Evolutionary conservation across 2,888 invertebrate species (phyloP).

Genomic region (Acleris literana): DNA sequence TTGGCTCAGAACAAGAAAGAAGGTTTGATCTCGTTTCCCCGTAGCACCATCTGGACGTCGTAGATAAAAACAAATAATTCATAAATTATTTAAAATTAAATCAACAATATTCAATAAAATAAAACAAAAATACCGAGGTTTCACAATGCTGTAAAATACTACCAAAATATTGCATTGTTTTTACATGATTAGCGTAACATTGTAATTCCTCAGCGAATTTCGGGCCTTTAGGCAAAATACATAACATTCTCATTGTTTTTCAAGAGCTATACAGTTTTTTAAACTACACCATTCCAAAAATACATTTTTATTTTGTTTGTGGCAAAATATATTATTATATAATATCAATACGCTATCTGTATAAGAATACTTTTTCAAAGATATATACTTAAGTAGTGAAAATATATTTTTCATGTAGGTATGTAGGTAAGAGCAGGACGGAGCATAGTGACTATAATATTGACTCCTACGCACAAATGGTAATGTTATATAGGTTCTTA

Average conservation of each 20-base stretch:
- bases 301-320: background rate
- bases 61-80: conserved; percentile 48
- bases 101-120: conserved; percentile 49
- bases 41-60: conserved; percentile 76
- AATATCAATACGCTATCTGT: conserved; percentile 19
- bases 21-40: conserved; percentile 60
- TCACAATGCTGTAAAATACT: conserved; percentile 6
- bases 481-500: no score
- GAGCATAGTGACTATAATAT: conserved; percentile 52
- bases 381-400: conserved; percentile 46
- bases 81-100: conserved; percentile 45
- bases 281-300: conserved; percentile 8
- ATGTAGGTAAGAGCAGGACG: conserved; percentile 64
- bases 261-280: conserved; percentile 19
- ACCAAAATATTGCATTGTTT: background rate
- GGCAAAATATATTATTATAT: conserved; percentile 4
- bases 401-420: conserved; percentile 48
- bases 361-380: conserved; percentile 44
- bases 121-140: conserved; percentile 43
- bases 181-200: background rate
- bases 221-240: conserved; percentile 28
- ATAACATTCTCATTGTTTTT: conserved; percentile 5
- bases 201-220: conserved; percentile 9
- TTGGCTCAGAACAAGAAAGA: conserved; percentile 72
- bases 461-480: conserved; percentile 55